phyloP scores from a whole-genome alignment of 2,113 vertebrate species.

The Eonycteris spelaea region DNA sequence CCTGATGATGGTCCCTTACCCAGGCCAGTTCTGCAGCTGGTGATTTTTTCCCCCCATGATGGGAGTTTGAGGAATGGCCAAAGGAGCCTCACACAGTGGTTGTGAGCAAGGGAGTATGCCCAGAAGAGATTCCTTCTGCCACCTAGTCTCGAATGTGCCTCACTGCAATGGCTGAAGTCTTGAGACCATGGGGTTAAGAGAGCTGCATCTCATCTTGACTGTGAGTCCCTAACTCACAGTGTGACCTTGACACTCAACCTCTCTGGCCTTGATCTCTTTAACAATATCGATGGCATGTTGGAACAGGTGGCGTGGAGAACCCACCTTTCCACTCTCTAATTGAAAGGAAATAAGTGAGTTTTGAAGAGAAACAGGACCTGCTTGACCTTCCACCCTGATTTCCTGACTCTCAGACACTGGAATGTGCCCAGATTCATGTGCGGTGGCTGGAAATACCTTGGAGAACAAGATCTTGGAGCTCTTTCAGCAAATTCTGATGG shows the following conservation, averaged over 20 bases:
- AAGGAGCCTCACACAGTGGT: not conserved
- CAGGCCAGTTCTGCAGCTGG: not conserved
- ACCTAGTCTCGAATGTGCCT: not conserved
- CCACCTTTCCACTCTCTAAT: not conserved
- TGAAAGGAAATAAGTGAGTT: not conserved
- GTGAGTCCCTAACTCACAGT: not conserved
- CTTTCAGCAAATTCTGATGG: slow-evolving; percentile 92
- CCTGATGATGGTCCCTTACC: not conserved
- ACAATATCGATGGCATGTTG: not conserved
- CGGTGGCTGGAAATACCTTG: slow-evolving; percentile 84
- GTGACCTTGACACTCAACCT: not conserved
- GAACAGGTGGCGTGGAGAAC: not conserved
- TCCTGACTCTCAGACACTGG: not conserved
- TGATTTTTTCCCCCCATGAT: fast-evolving
- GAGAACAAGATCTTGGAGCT: slow-evolving; percentile 92
- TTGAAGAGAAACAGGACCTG: not conserved
- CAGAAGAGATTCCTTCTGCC: not conserved
- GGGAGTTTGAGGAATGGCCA: not conserved
- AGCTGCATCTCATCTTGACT: not conserved
- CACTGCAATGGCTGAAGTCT: not conserved
- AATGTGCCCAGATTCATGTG: not conserved
- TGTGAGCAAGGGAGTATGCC: not conserved
- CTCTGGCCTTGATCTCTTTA: not conserved
- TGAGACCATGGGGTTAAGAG: fast-evolving
- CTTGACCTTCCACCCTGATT: not conserved